phyloP scores from a whole-genome alignment of 2,113 vertebrate genomes.

The Girardinichthys multiradiatus region DNA sequence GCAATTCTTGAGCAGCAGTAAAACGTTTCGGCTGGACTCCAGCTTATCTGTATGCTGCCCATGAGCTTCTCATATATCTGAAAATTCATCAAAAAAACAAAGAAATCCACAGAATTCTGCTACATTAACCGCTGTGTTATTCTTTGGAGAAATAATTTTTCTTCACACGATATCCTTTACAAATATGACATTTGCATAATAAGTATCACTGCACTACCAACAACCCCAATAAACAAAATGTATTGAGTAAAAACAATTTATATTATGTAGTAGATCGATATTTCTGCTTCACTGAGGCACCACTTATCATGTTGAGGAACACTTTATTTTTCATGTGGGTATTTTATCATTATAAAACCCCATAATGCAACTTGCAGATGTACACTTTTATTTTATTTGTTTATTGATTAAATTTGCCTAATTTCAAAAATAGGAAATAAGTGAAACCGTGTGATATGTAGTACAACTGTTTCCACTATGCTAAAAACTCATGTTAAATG shows the following conservation, averaged over 20 bases:
- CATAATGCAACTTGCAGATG: neutral
- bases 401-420: no score
- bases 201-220: neutral
- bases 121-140: neutral
- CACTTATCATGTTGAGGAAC: neutral
- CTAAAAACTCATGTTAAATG: no score
- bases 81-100: neutral
- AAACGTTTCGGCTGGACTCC: slow-evolving; percentile 25
- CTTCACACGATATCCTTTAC: no score
- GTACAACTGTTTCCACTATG: no score
- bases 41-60: neutral
- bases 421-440: no score
- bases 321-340: neutral
- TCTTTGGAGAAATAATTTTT: neutral
- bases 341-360: neutral
- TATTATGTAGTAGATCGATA: neutral
- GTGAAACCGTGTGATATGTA: no score
- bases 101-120: neutral
- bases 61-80: slow-evolving; percentile 1
- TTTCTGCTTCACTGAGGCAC: neutral
- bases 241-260: neutral
- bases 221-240: neutral
- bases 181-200: neutral
- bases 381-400: neutral
- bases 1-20: slow-evolving; percentile 20